Evolutionary conservation across 1,140 invertebrate genomes (phyloP).

Genomic region (Aphis gossypii): DNA sequence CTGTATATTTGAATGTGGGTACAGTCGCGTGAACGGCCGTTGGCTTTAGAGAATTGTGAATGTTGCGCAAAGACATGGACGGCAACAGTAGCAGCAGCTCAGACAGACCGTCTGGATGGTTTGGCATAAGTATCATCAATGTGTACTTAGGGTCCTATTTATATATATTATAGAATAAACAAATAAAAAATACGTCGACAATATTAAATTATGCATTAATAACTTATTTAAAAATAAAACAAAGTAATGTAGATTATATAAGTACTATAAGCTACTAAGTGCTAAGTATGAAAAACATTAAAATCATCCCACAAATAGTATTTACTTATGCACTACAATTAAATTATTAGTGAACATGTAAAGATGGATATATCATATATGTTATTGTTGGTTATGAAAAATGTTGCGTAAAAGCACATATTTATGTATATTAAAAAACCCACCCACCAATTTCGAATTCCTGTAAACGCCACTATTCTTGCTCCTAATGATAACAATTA

Average conservation of each 20-base stretch:
- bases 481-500: slow-evolving; percentile 13
- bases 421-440: neutral
- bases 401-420: neutral
- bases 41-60: slow-evolving; percentile 72
- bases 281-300: no score
- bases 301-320: no score
- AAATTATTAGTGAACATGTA: no score
- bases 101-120: slow-evolving; percentile 64
- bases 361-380: no score
- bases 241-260: no score
- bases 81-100: slow-evolving; percentile 64
- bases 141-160: slow-evolving; percentile 68
- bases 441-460: neutral
- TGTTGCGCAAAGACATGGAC: slow-evolving; percentile 68
- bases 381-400: neutral
- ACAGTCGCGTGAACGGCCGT: slow-evolving; percentile 76
- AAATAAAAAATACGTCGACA: neutral
- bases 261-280: no score
- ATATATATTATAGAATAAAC: slow-evolving; percentile 29
- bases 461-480: neutral
- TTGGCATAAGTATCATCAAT: slow-evolving; percentile 66
- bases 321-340: no score
- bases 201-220: no score
- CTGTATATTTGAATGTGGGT: slow-evolving; percentile 79
- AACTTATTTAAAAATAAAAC: no score